Percentiles rank a stretch among this genome's conserved stretches.
Conservation (phyloP, 2,888 invertebrate genomes). For the Erpobdella octoculata region DNA sequence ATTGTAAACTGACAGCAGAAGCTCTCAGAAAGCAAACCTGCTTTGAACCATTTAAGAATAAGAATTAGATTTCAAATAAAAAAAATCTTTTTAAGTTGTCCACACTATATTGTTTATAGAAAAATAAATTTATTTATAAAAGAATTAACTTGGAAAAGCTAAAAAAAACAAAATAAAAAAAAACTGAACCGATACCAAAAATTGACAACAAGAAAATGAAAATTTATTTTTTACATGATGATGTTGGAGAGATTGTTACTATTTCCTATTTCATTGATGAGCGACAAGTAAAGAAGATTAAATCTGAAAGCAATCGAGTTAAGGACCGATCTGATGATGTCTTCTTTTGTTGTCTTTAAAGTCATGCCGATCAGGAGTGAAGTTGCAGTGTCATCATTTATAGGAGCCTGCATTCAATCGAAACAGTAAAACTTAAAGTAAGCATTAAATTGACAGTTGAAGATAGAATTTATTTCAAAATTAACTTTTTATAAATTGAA, state of each 20-base stretch:
- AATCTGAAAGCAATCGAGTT: slow-evolving; percentile 92
- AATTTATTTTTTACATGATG: slow-evolving; percentile 23
- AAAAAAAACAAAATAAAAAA: neutral
- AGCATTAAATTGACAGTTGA: neutral
- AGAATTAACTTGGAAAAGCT: neutral
- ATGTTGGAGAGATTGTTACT: slow-evolving; percentile 25
- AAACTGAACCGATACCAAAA: neutral
- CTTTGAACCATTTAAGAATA: too few relatives aligned
- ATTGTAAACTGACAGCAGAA: too few relatives aligned
- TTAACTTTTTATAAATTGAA: too few relatives aligned
- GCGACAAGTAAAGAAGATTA: slow-evolving; percentile 63
- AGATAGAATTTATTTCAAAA: neutral
- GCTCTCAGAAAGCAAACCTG: too few relatives aligned
- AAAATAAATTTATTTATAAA: neutral
- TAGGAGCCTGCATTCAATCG: slow-evolving; percentile 65
- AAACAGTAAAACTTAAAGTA: neutral
- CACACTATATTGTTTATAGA: neutral
- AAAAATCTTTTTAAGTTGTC: neutral
- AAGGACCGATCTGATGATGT: slow-evolving; percentile 82
- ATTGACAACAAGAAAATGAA: neutral
- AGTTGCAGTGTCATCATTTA: slow-evolving; percentile 75
- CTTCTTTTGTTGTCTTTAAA: slow-evolving; percentile 79
- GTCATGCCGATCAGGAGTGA: slow-evolving; percentile 84
- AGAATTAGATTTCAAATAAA: too few relatives aligned
- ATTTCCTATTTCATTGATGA: slow-evolving; percentile 30